Evolutionary conservation across 2,888 invertebrate species (phyloP), one percentile per base, ranked within the genome.

Genomic region (Coelinius sp.): DNA sequence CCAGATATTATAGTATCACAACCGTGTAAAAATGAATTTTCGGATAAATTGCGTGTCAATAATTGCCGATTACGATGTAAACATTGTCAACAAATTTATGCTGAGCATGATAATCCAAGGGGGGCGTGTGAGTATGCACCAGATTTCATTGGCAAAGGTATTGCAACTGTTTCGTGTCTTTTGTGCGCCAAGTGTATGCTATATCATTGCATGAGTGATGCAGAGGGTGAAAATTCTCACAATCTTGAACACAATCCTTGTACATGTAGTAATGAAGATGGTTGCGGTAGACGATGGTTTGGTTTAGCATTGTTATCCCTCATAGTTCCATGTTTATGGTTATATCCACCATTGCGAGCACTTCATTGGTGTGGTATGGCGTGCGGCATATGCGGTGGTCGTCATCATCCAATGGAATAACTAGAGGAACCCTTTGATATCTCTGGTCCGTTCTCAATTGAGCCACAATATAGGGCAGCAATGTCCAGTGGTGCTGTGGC

Each of bases 201-300:
- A 83, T 97, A 97, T 89, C 97, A 97, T 90, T 97, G 97, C 88
- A 94, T 96, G 92, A 92, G 95, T 77, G 96, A 97, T 88, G 92
- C 94, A 1, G 97, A 97, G 85, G 97, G 96, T 0, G 96, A 97
- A 81, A 63, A 63, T 63, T 41, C 63, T 0, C 63, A 41, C 6
- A 63, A 41, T 63, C 94, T 94, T 86, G 92, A 92, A 68, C 92
- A 93, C 84, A 95, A 94, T 84, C 96, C 97, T 7, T 97, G 97
- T 90, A 92, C 94, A 80, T 87, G 87, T 77, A 85, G 82, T 72
- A 80, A 89, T n/a, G 93, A 93, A 85, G 91, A 92, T 74, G 91
- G 92, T 73, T 95, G 95, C 88, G 90, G 92, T 70, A 94, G 94
- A 81, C 92, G 92, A 62, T 97, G 97, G 97, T 87, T 95, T 77